phyloP scores from a whole-genome alignment of 1,140 invertebrate species.

The Triops cancriformis region DNA sequence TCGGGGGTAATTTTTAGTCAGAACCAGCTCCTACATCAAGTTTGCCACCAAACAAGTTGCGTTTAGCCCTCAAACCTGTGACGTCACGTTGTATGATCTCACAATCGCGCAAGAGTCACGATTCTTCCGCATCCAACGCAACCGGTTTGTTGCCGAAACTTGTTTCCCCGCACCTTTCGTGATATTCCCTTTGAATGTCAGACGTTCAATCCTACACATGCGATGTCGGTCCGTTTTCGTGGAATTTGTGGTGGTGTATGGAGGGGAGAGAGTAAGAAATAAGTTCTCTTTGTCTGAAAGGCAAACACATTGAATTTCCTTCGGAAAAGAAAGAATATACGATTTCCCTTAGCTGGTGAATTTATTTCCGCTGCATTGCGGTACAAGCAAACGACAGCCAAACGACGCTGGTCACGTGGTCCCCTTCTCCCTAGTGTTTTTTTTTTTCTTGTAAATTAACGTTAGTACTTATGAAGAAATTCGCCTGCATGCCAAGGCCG shows the following conservation, averaged over 20 bases:
- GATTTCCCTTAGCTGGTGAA: not conserved
- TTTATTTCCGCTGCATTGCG: conserved; percentile 13
- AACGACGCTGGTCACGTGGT: not conserved
- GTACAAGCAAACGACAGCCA: not conserved
- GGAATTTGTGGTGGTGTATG: not conserved
- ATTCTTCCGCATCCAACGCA: not conserved
- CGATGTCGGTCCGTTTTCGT: not conserved
- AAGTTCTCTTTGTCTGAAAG: not conserved
- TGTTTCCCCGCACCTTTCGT: not conserved
- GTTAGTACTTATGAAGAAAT: not conserved
- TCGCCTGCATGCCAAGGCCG: not conserved
- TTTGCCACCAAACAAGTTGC: not conserved
- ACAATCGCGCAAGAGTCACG: not conserved
- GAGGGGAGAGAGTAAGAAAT: not conserved
- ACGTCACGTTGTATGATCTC: not conserved
- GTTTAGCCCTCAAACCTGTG: not conserved
- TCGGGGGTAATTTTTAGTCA: no score
- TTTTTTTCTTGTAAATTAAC: not conserved
- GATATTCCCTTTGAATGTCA: not conserved
- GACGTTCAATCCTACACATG: no score
- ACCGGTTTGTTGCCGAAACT: not conserved
- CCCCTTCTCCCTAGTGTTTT: not conserved
- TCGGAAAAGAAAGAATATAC: not conserved
- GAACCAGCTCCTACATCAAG: no score
- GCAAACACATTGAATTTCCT: not conserved